A percentile compares a stretch with the other conserved stretches of the same genome.
Conservation (phyloP, 1,140 invertebrate species). For the Metopolophium dirhodum region DNA sequence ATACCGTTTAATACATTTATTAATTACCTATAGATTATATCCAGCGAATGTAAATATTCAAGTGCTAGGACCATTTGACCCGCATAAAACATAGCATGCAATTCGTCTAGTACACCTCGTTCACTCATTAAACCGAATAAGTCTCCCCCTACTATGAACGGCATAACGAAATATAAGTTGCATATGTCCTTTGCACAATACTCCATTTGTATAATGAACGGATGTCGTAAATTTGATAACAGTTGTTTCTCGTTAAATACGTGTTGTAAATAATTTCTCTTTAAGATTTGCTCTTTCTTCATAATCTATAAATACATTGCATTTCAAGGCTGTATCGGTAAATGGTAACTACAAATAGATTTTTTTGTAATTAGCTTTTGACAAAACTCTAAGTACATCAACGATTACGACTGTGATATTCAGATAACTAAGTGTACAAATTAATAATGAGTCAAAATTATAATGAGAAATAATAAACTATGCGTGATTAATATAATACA, state of each 20-base stretch:
- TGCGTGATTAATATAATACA: too few relatives aligned
- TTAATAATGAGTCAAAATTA: too few relatives aligned
- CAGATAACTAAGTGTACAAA: too few relatives aligned
- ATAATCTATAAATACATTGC: conserved; percentile 63
- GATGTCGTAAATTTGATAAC: conserved; percentile 78
- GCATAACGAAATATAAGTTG: conserved; percentile 81
- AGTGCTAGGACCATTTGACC: conserved; percentile 92
- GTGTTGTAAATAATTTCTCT: conserved; percentile 84
- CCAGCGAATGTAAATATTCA: conserved; percentile 84
- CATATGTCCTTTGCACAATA: conserved; percentile 86
- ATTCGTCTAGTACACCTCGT: conserved; percentile 65
- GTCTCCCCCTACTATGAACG: conserved; percentile 82
- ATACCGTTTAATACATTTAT: neutral
- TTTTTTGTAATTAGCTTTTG: too few relatives aligned
- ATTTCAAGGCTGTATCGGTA: too few relatives aligned
- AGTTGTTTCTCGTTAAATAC: conserved; percentile 87
- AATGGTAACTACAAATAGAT: too few relatives aligned
- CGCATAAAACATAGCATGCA: conserved; percentile 68
- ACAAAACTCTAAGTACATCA: too few relatives aligned
- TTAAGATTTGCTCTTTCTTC: conserved; percentile 85
- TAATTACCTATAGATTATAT: conserved; percentile 80
- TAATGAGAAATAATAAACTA: too few relatives aligned
- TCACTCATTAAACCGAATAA: conserved; percentile 76
- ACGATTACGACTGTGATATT: too few relatives aligned
- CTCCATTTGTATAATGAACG: conserved; percentile 83